Percentiles rank a stretch among this genome's conserved stretches.
Evolutionary conservation across 2,888 invertebrate species (phyloP).

Genomic region (Spilosoma lubricipeda): DNA sequence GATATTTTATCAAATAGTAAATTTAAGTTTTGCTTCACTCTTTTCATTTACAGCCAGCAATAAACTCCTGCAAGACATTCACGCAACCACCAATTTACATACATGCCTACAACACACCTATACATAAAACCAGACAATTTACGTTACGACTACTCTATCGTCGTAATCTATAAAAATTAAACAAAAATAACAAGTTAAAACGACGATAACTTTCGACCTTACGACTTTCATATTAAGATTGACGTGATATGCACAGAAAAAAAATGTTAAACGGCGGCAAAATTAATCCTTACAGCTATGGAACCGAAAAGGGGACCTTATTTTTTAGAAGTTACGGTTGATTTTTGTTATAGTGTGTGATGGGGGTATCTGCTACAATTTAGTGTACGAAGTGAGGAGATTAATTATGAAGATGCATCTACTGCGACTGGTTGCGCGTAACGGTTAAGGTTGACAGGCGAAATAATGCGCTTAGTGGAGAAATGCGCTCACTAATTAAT

Average conservation of each 20-base stretch:
- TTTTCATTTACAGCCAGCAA: not conserved
- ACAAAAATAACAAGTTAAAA: slow-evolving; percentile 47
- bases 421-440: slow-evolving; percentile 63
- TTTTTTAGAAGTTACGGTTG: slow-evolving; percentile 23
- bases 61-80: slow-evolving; percentile 33
- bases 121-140: slow-evolving; percentile 56
- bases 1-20: slow-evolving; percentile 10
- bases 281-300: slow-evolving; percentile 16
- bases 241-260: slow-evolving; percentile 48
- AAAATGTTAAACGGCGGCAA: slow-evolving; percentile 37
- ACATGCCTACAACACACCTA: slow-evolving; percentile 39
- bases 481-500: slow-evolving; percentile 56
- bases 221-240: slow-evolving; percentile 55
- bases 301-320: slow-evolving; percentile 21
- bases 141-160: slow-evolving; percentile 62
- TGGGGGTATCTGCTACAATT: slow-evolving; percentile 25
- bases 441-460: slow-evolving; percentile 66
- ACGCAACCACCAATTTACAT: slow-evolving; percentile 38
- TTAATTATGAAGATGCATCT: slow-evolving; percentile 82
- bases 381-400: slow-evolving; percentile 67
- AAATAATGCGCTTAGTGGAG: slow-evolving; percentile 60
- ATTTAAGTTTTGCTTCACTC: slow-evolving; percentile 2
- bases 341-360: slow-evolving; percentile 18
- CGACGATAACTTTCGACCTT: slow-evolving; percentile 52
- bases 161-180: slow-evolving; percentile 59